phyloP scores from a whole-genome alignment of 2,113 vertebrate genomes.

The Lepus europaeus region DNA sequence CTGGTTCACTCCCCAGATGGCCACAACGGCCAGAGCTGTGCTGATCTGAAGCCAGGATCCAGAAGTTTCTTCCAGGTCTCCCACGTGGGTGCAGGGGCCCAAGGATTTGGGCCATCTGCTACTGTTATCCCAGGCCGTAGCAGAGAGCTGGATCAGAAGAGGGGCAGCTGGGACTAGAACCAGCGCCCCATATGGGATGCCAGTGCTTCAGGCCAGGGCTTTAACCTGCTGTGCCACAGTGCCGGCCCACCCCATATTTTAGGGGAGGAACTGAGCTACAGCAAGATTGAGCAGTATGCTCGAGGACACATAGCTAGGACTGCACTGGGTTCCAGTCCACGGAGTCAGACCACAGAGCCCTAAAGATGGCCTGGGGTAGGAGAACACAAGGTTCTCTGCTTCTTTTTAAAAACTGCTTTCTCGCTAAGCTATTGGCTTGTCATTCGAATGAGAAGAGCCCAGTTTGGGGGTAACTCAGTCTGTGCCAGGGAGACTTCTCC shows the following conservation, averaged over 20 bases:
- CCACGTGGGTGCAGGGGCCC: too few species aligned
- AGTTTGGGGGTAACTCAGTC: conserved; percentile 27
- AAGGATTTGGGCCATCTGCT: too few species aligned
- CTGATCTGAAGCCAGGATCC: too few species aligned
- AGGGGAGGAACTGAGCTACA: conserved; percentile 25
- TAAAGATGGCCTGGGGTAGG: neutral
- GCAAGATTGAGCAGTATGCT: neutral
- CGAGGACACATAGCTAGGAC: neutral
- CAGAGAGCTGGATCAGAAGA: too few species aligned
- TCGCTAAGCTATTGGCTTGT: neutral
- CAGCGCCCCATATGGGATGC: too few species aligned
- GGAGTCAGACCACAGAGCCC: neutral
- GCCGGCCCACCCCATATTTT: neutral
- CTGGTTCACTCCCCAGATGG: too few species aligned
- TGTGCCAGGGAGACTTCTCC: conserved; percentile 10
- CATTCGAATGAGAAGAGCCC: neutral
- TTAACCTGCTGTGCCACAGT: neutral
- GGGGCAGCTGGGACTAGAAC: too few species aligned
- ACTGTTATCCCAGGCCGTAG: too few species aligned
- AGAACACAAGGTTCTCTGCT: neutral
- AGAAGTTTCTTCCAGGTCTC: too few species aligned
- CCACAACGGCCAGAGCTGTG: too few species aligned
- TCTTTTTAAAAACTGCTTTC: conserved; percentile 47
- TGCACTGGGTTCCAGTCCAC: neutral
- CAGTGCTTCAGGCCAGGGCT: too few species aligned